phyloP scores from a whole-genome alignment of 2,888 invertebrate species.

The Tuta absoluta region DNA sequence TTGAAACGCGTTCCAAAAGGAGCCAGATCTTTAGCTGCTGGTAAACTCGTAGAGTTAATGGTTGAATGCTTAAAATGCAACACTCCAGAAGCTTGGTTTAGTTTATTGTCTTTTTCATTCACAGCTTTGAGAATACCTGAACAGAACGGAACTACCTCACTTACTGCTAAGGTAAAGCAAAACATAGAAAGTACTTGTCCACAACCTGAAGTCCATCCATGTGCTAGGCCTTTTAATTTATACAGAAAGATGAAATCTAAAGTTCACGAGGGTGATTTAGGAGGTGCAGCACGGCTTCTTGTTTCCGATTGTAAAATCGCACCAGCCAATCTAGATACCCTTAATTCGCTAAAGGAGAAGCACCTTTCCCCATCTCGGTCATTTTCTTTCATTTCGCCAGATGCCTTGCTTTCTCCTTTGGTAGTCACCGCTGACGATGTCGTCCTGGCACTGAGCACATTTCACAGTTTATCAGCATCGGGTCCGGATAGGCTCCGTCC shows the following conservation, averaged over 20 bases:
- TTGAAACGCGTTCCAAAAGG: conserved; percentile 27
- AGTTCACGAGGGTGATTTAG: conserved; percentile 29
- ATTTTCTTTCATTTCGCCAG: conserved; percentile 10
- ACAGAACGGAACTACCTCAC: neutral
- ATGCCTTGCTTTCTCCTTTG: neutral
- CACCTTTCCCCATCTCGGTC: conserved; percentile 29
- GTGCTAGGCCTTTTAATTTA: neutral
- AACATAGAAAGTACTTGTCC: conserved; percentile 17
- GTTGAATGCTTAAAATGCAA: conserved; percentile 22
- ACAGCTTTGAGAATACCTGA: conserved; percentile 11
- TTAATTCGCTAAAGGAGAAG: conserved; percentile 15
- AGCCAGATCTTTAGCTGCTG: conserved; percentile 27
- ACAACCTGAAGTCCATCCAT: neutral
- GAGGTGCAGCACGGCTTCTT: conserved; percentile 30
- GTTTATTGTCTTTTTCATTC: conserved; percentile 19
- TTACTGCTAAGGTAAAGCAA: conserved; percentile 20
- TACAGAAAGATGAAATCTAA: too few relatives aligned
- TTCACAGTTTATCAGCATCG: conserved; percentile 29
- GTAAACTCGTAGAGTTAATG: conserved; percentile 14
- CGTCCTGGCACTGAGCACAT: conserved; percentile 14
- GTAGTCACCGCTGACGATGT: conserved; percentile 17
- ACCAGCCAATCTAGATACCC: conserved; percentile 17
- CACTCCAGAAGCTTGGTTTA: neutral
- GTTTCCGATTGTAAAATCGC: conserved; percentile 28
- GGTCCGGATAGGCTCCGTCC: conserved; percentile 31